Base-by-base conservation (phyloP, 2,888 invertebrate species). In the Drosophila prolongata region DNA sequence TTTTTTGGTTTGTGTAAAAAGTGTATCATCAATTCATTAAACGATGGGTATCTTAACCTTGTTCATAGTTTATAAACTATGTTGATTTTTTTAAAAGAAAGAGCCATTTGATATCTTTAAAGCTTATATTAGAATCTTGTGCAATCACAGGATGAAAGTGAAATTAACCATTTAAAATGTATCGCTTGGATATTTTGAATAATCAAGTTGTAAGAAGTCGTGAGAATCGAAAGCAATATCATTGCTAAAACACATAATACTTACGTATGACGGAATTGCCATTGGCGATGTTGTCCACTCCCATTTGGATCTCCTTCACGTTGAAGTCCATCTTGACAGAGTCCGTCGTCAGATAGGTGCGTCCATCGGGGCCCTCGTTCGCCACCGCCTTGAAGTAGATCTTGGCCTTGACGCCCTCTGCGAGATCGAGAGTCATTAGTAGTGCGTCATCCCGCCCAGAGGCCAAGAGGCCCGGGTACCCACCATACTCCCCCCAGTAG, bases 401-500 rank as follows among this genome's bases (percentile, higher is more conserved):
- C 92, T 97, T 97, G 1, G 96, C 96, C 90, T 95, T 95, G 11
- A 96, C 96, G 53, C 96, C 96, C 89, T 96, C 97, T 97, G 92
- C 11, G 38, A n/a, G n/a, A 37, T 27, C n/a, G 27, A 49, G n/a
- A 38, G 35, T 30, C 16, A 37, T 49, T 37, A 64, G 61, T 8
- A 38, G 14, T 40, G 24, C 37, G 30, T 47, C 35, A 49, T 4
- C 30, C 19, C 34, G 30, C 16, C 19, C 37, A 47, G 37, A 27
- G 6, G 30, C 16, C 19, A 30, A 47, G 37, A 27, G 6, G 8
- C 19, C n/a, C 40, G 37, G n/a, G 35, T 46, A 78, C 90, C 92
- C 90, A 97, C 97, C 96, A 88, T 97, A 97, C 93, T 97, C 96
- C 62, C 97, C 97, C 97, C 97, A 97, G 92, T 97, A 97, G 90